Base-by-base conservation (phyloP, 2,888 invertebrate genomes). In the Trisateles emortualis region DNA sequence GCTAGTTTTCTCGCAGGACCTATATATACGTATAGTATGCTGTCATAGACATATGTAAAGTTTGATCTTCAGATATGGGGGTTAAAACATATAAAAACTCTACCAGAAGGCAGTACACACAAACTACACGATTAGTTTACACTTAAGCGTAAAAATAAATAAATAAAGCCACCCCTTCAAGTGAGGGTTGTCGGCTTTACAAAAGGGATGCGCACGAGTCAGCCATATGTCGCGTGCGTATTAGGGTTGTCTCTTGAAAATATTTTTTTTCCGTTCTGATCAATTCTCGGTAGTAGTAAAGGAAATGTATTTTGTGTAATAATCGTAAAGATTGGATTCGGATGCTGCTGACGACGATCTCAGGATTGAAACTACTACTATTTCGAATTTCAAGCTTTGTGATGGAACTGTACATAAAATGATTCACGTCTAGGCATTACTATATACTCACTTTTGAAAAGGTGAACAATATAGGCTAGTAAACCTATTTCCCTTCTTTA, bases 171-270 rank as follows among this genome's bases (percentile, higher is more conserved):
- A 72, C 64, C 69, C 73, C 49, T 58, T 38, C 43, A 13, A 3
- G 5, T 11, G 46, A 58, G 48, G 66, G 64, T 64, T 64, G 72
- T 58, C 65, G 63, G 63, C 57, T 59, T 59, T 67, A 66, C 69
- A 76, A 82, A n/a, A 83, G 81, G 77, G 83, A 80, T 80, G 86
- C 81, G 88, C 87, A 87, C 87, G 88, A 80, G 87, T 81, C 80
- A 62, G 32, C 79, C 88, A 88, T 81, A 87, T 88, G 88, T 79
- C 84, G 84, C 72, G 68, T 64, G 67, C 71, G 63, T 72, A 52
- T 69, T 68, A 70, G 52, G 61, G 62, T 51, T 57, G 65, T 48
- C 44, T 53, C 54, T 56, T 41, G 36, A 45, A 24, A 40, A 45
- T 52, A 30, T 14, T 48, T 50, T 62, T 35, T 16, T 35, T 45